Base-by-base conservation (phyloP, 2,797 vertebrate genomes). In the Gallinago stenura region DNA sequence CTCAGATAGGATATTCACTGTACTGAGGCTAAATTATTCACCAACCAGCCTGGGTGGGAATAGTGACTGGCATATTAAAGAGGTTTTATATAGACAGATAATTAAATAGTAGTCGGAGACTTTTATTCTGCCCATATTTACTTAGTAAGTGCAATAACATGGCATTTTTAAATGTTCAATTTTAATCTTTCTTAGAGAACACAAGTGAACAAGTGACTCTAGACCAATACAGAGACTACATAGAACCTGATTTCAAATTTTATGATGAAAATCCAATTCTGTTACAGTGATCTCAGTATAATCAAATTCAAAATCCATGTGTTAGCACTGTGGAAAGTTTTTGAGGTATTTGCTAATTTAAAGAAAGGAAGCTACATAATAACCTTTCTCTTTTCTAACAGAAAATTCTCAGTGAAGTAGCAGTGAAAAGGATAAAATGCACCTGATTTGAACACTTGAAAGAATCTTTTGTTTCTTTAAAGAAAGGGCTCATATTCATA, bases 401-500 rank as follows among this genome's bases (percentile, higher is more conserved):
- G 53, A 90, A 89, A 72, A 61, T 82, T 73, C 79, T 54, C 39
- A 51, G 17, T 51, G 57, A 81, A 95, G 30, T 66, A 87, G 43
- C 58, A 87, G 21, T 84, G 81, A 90, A 73, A 88, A 93, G 57
- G 69, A 72, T 93, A 83, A 94, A 95, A 83, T 75, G 66, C 56
- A 86, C 72, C 77, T 94, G 72, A 86, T 95, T 43, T 83, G 41
- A 94, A 69, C 69, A 87, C 68, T 91, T 76, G 69, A 92, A 93
- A 87, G 48, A 85, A 54, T 48, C 43, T 86, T 93, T 83, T 95
- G 80, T 95, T 91, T 92, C 39, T 90, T 83, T 81, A 61, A 83
- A 86, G 68, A 81, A 92, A 87, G 31, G 24, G 30, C 37, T 93
- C 2, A 4, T 88, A 93, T 94, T 94, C 79, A 72, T 95, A 94